Percentiles rank a stretch among this genome's conserved stretches.
Evolutionary conservation across 2,113 vertebrate species (phyloP).

Genomic region (Typhlomys cinereus): DNA sequence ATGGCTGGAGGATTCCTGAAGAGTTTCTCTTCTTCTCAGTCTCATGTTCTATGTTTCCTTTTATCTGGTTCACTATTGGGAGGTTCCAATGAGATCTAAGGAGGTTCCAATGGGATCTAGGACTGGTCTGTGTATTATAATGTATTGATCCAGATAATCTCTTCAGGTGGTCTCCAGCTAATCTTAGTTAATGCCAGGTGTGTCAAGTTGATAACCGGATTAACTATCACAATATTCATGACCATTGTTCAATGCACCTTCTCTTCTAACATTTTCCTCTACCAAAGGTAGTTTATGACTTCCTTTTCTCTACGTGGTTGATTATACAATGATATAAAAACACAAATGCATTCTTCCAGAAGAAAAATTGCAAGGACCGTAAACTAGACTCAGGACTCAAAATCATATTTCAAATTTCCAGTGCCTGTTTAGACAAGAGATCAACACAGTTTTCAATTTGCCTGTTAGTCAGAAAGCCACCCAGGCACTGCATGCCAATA

Average conservation of each 20-base stretch:
- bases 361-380: slow-evolving; percentile 16
- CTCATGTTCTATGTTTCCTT: too few relatives aligned
- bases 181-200: too few relatives aligned
- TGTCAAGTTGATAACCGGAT: too few relatives aligned
- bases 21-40: too few relatives aligned
- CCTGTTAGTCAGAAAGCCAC: not conserved
- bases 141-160: too few relatives aligned
- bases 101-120: too few relatives aligned
- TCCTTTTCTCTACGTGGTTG: not conserved
- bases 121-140: too few relatives aligned
- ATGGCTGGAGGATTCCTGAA: too few relatives aligned
- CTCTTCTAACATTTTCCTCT: slow-evolving; percentile 28
- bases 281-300: slow-evolving; percentile 12
- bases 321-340: slow-evolving; percentile 41
- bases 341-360: not conserved
- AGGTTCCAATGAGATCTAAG: too few relatives aligned
- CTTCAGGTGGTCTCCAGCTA: too few relatives aligned
- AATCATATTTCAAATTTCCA: slow-evolving; percentile 26
- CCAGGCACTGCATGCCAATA: not conserved
- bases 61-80: too few relatives aligned
- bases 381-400: slow-evolving; percentile 51
- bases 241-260: not conserved
- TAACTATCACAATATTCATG: too few relatives aligned
- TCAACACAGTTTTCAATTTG: not conserved
- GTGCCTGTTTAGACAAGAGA: not conserved